Percentiles rank a stretch among this genome's conserved stretches.
Conservation (phyloP, 2,888 invertebrate species). For the Sabatieria punctata region DNA sequence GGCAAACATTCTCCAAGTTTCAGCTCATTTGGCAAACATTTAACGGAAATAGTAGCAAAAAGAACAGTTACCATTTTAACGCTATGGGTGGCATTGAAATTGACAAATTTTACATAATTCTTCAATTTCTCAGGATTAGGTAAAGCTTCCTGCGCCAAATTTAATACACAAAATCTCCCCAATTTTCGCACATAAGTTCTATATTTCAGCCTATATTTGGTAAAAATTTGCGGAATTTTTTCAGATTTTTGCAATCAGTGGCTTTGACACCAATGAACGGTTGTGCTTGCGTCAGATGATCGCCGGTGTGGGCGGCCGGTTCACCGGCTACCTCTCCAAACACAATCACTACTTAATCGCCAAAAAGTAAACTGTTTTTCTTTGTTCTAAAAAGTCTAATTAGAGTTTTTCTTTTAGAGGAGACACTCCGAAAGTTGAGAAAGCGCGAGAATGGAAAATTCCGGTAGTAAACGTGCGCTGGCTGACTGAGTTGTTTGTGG, state of each 20-base stretch:
- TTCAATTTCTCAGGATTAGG: too few species aligned
- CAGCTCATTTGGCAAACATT: too few species aligned
- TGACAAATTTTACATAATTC: too few species aligned
- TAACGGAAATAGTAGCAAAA: too few species aligned
- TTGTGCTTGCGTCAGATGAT: conserved; percentile 64
- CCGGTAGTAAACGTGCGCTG: conserved; percentile 81
- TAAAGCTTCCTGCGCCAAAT: too few species aligned
- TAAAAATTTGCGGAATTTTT: too few species aligned
- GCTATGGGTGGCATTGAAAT: too few species aligned
- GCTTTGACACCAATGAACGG: conserved; percentile 73
- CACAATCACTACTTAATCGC: conserved; percentile 41
- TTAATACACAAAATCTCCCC: too few species aligned
- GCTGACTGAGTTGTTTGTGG: conserved; percentile 49
- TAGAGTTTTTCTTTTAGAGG: conserved; percentile 40
- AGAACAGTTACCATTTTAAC: too few species aligned
- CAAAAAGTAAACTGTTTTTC: conserved; percentile 33
- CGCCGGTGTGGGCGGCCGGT: conserved; percentile 64
- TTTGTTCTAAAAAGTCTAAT: neutral
- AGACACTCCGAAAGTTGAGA: conserved; percentile 68
- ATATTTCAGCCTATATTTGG: too few species aligned
- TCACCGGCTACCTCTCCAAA: conserved; percentile 43
- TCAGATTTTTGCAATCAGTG: conserved; percentile 60
- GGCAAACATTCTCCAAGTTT: too few species aligned
- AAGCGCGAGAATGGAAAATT: conserved; percentile 76
- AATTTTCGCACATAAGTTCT: too few species aligned